phyloP scores from a whole-genome alignment of 2,888 invertebrate species.

The Agrotis ipsilon region DNA sequence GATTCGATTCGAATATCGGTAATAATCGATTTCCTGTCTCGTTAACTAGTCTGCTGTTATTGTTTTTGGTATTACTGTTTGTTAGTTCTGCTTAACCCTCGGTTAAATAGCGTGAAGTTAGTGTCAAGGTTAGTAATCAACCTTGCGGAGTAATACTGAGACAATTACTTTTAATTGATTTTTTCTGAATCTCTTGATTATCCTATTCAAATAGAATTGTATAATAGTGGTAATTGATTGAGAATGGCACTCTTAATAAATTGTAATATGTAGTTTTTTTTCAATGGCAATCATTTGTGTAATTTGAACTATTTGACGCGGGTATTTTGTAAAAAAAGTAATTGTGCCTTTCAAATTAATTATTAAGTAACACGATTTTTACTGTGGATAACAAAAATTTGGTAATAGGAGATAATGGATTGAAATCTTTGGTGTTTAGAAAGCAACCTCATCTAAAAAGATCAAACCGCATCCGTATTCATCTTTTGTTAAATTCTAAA shows the following conservation, averaged over 20 bases:
- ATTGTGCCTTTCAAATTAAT: background rate
- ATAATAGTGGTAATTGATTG: conserved; percentile 48
- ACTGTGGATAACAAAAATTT: background rate
- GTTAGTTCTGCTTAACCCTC: conserved; percentile 63
- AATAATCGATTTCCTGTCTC: conserved; percentile 64
- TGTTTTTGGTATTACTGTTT: conserved; percentile 47
- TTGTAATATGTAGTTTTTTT: conserved; percentile 29
- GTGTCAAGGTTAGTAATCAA: conserved; percentile 65
- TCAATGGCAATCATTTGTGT: conserved; percentile 25
- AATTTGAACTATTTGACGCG: background rate
- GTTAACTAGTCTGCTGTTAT: conserved; percentile 39
- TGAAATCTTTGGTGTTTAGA: background rate
- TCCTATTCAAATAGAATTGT: conserved; percentile 54
- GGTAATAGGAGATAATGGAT: background rate
- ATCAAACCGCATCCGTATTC: background rate
- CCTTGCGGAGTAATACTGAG: conserved; percentile 60
- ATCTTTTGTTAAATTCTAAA: conserved; percentile 1
- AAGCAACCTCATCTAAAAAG: background rate
- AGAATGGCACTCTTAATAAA: conserved; percentile 35
- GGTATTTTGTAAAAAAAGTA: background rate
- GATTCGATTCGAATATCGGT: conserved; percentile 53
- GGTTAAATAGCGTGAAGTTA: conserved; percentile 64
- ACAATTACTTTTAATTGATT: conserved; percentile 64
- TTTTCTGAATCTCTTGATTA: conserved; percentile 48
- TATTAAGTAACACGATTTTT: background rate